phyloP scores from a whole-genome alignment of 2,797 vertebrate genomes.

The Remorina albescens region DNA sequence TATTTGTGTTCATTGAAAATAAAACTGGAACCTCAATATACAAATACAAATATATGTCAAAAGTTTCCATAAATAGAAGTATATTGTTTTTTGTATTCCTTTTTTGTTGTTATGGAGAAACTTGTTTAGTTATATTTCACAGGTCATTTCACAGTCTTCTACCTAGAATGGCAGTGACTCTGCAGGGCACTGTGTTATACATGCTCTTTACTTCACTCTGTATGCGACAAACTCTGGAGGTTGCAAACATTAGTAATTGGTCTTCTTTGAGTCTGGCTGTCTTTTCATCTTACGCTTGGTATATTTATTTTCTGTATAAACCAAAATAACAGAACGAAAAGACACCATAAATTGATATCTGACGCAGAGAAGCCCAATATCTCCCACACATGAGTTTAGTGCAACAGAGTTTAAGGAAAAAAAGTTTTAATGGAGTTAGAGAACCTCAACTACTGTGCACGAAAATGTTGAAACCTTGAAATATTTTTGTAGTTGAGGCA shows the following conservation, averaged over 20 bases:
- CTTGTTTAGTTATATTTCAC: constrained; percentile 27
- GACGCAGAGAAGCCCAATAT: background rate
- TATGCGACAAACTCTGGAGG: constrained; percentile 60
- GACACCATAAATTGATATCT: background rate
- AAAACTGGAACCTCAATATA: background rate
- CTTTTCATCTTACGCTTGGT: constrained; percentile 38
- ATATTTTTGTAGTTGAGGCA: constrained; percentile 4
- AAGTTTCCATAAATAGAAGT: background rate
- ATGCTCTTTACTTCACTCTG: constrained; percentile 48
- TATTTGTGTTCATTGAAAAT: constrained; percentile 12
- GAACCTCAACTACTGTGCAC: background rate
- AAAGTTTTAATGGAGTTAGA: background rate
- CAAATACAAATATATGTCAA: background rate
- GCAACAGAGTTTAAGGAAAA: background rate
- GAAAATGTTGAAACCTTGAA: background rate
- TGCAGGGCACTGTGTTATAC: constrained; percentile 41
- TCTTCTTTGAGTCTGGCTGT: constrained; percentile 45
- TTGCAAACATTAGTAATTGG: constrained; percentile 80
- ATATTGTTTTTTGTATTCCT: background rate
- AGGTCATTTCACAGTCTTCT: constrained; percentile 43
- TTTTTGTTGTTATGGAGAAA: background rate
- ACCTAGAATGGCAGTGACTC: constrained; percentile 20
- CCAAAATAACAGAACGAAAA: constrained; percentile 14
- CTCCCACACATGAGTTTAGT: background rate
- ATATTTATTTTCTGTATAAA: constrained; percentile 35